Conservation (phyloP, 2,888 invertebrate genomes). For the Carterocephalus palaemon region DNA sequence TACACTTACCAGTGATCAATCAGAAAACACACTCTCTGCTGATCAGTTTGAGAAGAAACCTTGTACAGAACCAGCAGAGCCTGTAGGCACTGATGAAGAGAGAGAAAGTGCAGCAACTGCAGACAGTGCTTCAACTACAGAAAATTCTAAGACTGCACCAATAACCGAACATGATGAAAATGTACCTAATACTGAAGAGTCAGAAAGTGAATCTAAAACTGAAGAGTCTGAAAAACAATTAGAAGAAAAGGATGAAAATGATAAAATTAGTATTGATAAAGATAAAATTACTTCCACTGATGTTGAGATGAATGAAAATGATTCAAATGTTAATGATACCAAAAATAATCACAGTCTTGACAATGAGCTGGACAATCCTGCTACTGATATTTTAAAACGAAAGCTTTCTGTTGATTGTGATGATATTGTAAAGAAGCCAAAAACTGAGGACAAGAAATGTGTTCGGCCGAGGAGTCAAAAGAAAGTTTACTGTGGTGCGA, state of each 20-base stretch:
- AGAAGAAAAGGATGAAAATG: conserved; percentile 2
- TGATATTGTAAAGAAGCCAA: conserved; percentile 48
- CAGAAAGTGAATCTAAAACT: conserved; percentile 5
- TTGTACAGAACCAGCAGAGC: no score
- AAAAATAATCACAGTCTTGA: conserved; percentile 1
- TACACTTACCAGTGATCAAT: conserved; percentile 9
- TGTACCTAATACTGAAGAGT: conserved; percentile 9
- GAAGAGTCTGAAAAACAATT: conserved; percentile 5
- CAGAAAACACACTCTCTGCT: no score
- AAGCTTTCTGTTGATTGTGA: conserved; percentile 47
- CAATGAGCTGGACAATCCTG: conserved; percentile 30
- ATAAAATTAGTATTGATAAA: conserved; percentile 4
- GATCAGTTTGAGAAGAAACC: no score
- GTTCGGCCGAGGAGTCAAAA: conserved; percentile 51
- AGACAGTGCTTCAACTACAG: conserved; percentile 4
- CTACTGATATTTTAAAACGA: conserved; percentile 47
- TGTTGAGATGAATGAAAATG: conserved; percentile 16
- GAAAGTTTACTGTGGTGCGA: conserved; percentile 75
- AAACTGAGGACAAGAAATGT: conserved; percentile 45
- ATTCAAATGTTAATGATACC: conserved; percentile 15
- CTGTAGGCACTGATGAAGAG: no score
- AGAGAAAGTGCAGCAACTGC: neutral
- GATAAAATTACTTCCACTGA: conserved; percentile 12
- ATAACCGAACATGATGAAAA: conserved; percentile 10
- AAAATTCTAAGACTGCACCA: no score